Base-by-base conservation (phyloP, 2,888 invertebrate species). In the Incurvaria masculella region DNA sequence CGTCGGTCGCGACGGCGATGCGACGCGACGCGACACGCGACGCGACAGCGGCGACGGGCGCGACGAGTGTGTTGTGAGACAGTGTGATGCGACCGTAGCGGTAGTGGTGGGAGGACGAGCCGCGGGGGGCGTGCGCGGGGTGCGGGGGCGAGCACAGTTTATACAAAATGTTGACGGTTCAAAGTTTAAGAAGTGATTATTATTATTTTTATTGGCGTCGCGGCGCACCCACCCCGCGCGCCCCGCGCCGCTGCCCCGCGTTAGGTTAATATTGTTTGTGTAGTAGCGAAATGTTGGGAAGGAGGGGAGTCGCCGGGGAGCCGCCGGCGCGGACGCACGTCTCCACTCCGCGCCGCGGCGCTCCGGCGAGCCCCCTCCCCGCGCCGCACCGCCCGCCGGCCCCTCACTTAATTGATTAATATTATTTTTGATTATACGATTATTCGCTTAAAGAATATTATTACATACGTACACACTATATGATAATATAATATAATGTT, bases 391-490 rank as follows among this genome's bases (percentile, higher is more conserved):
- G 68, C 69, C 62, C 64, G 67, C 68, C 70, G 63, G 45, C 14
- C 42, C 74, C 76, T 76, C 75, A 72, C 66, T 33, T 33, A 33
- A 33, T 33, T 33, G 33, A 33, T 33, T 33, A 33, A 33, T 33
- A 67, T 69, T 75, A 75, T 74, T 76, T 33, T 76, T 76, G 74
- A 76, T 71, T 74, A 75, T 75, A 76, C 74, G 72, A 76, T 68
- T 73, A 73, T 69, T 76, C 72, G 76, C 76, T 78, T 78, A 73
- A 71, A 74, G 72, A 73, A 75, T 75, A 74, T 73, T 75, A 75
- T 74, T 74, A 72, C 68, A 48, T 74, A 75, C 72, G 69, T 75
- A 78, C 74, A 74, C 75, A 71, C 74, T 76, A 76, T 74, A 70
- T 76, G 73, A 72, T 76, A 65, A 69, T 41, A 72, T 76, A 78